Conservation (phyloP, 2,888 invertebrate genomes). For the Salticus scenicus region DNA sequence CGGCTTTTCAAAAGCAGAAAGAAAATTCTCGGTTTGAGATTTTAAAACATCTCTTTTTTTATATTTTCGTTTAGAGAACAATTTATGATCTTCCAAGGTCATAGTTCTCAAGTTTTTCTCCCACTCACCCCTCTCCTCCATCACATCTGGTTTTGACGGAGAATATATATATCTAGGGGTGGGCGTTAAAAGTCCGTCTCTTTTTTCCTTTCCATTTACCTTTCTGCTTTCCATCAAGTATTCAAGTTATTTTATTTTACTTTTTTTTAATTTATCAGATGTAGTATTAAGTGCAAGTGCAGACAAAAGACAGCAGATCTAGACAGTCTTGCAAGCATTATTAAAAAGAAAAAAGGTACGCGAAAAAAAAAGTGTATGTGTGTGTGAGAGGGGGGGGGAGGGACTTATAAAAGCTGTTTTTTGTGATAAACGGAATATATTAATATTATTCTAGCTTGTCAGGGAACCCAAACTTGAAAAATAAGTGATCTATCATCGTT, state of each 20-base stretch:
- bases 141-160: conserved; percentile 59
- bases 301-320: conserved; percentile 2
- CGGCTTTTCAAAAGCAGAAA: background rate
- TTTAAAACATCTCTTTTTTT: conserved; percentile 39
- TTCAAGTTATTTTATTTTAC: background rate
- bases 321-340: background rate
- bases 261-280: background rate
- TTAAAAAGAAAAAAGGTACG: background rate
- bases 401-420: conserved; percentile 1
- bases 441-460: conserved; percentile 44
- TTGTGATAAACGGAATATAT: conserved; percentile 7
- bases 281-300: conserved; percentile 21
- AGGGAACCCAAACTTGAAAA: conserved; percentile 10
- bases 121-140: conserved; percentile 38
- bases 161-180: conserved; percentile 34
- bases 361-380: too few relatives aligned
- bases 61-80: conserved; percentile 27
- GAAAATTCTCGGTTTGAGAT: too few relatives aligned
- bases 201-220: background rate
- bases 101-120: conserved; percentile 54
- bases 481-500: conserved; percentile 49
- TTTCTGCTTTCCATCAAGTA: conserved; percentile 6
- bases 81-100: conserved; percentile 61
- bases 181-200: background rate
- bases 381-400: too few relatives aligned